Evolutionary conservation across 2,888 invertebrate genomes (phyloP).

Genomic region (Lasiommata megera): DNA sequence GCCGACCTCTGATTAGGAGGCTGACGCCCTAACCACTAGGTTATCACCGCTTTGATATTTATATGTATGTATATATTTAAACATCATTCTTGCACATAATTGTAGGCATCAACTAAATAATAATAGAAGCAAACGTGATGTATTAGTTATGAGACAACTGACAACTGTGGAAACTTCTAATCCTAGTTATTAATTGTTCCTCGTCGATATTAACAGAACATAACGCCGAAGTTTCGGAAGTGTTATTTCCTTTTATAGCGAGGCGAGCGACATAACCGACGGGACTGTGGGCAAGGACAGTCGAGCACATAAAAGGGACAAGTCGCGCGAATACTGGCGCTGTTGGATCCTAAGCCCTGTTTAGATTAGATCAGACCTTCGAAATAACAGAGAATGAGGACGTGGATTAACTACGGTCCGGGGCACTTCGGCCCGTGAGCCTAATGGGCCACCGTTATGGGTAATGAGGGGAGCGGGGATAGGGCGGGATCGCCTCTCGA

Average conservation of each 20-base stretch:
- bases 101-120: too few species aligned
- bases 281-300: slow-evolving; percentile 64
- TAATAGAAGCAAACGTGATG: too few species aligned
- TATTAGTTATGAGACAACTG: neutral
- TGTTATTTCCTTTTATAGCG: slow-evolving; percentile 72
- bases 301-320: slow-evolving; percentile 79
- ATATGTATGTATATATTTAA: too few species aligned
- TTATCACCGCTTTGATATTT: too few species aligned
- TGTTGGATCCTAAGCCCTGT: slow-evolving; percentile 79
- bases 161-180: neutral
- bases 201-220: slow-evolving; percentile 50
- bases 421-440: slow-evolving; percentile 77
- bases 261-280: slow-evolving; percentile 62
- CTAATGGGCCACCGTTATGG: slow-evolving; percentile 77
- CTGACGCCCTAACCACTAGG: too few species aligned
- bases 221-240: slow-evolving; percentile 67
- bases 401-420: slow-evolving; percentile 81
- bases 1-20: too few species aligned
- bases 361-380: slow-evolving; percentile 82
- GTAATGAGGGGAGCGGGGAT: slow-evolving; percentile 72
- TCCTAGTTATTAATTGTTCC: neutral
- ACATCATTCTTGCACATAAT: too few species aligned
- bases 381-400: slow-evolving; percentile 82
- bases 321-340: slow-evolving; percentile 76
- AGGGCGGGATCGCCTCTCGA: slow-evolving; percentile 46